Conservation (phyloP, 2,888 invertebrate species). For the Hartigia nigra region DNA sequence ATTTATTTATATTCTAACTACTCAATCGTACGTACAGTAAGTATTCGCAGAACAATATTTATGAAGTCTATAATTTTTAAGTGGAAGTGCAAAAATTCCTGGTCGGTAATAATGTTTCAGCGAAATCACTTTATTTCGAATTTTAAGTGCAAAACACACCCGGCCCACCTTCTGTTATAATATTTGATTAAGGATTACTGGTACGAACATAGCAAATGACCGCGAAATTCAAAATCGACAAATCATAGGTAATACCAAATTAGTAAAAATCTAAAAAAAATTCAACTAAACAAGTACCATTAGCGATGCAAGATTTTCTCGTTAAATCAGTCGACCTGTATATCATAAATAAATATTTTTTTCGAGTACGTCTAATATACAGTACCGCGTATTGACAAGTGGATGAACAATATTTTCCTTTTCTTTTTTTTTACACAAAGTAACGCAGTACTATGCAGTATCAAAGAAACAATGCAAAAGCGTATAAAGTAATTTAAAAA, state of each 20-base stretch:
- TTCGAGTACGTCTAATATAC: neutral
- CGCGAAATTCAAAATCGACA: neutral
- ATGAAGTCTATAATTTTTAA: neutral
- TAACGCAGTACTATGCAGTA: neutral
- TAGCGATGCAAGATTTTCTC: neutral
- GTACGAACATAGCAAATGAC: too few relatives aligned
- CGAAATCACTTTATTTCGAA: neutral
- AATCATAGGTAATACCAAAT: neutral
- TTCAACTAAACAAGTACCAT: neutral
- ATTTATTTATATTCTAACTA: neutral
- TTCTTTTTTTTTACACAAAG: neutral
- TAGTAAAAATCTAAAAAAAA: neutral
- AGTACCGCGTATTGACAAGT: neutral
- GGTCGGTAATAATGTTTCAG: neutral
- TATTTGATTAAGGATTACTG: neutral
- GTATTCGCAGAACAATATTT: neutral
- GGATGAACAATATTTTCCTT: neutral
- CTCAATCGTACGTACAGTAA: neutral
- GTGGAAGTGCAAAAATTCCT: neutral
- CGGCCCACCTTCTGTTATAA: neutral
- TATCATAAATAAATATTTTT: neutral
- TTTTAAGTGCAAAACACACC: neutral
- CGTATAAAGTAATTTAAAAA: neutral
- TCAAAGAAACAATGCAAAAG: neutral
- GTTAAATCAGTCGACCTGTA: neutral